phyloP scores from a whole-genome alignment of 1,140 invertebrate genomes.

The Lanistes nyassanus region DNA sequence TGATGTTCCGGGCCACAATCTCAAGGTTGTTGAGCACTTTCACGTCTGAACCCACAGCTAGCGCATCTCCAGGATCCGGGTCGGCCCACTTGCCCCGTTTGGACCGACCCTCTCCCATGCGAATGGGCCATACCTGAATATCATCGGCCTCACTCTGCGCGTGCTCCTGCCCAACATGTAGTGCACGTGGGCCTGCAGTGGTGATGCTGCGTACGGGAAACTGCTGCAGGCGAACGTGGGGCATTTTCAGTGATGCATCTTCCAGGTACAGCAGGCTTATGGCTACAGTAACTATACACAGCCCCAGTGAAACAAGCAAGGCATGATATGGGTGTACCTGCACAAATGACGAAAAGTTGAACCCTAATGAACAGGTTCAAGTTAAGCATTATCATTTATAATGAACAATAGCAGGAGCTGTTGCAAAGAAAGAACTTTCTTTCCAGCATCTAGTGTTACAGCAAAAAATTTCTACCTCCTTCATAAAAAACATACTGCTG shows the following conservation, averaged over 20 bases:
- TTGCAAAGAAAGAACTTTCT: too few relatives aligned
- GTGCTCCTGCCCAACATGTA: not conserved
- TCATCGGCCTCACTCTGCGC: not conserved
- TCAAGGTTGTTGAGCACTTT: constrained; percentile 21
- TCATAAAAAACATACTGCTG: not conserved
- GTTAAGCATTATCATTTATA: not conserved
- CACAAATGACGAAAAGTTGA: not conserved
- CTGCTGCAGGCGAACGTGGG: constrained; percentile 9
- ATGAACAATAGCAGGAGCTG: too few relatives aligned
- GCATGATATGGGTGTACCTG: constrained; percentile 26
- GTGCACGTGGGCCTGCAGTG: not conserved
- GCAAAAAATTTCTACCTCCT: not conserved
- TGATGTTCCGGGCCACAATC: constrained; percentile 20
- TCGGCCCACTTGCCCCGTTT: not conserved
- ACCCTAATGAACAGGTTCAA: not conserved
- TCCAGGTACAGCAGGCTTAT: constrained; percentile 28
- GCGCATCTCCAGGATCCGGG: not conserved
- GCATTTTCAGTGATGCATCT: constrained; percentile 23
- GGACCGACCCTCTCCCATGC: not conserved
- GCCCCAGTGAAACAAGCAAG: constrained; percentile 10
- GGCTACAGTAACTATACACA: constrained; percentile 21
- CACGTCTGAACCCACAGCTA: not conserved
- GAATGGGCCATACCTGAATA: not conserved
- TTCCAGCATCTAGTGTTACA: too few relatives aligned
- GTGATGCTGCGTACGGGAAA: not conserved